Conservation (phyloP, 2,113 vertebrate genomes). For the Andinoacara biseriatus region DNA sequence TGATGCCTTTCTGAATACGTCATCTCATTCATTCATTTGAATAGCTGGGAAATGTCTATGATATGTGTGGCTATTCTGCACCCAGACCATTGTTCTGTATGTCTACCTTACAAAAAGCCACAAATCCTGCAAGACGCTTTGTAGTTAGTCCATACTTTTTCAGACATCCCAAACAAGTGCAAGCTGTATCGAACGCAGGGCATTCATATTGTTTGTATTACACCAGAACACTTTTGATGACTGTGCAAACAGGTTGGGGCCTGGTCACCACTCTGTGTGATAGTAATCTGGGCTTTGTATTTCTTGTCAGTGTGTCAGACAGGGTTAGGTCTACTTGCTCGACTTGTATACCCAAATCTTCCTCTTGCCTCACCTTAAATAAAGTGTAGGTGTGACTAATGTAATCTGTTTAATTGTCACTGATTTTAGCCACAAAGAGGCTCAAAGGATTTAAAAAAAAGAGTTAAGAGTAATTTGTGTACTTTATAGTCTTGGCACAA, state of each 20-base stretch:
- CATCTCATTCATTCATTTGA: not conserved
- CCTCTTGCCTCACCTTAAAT: not conserved
- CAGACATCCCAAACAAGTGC: not conserved
- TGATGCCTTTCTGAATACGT: too few species aligned
- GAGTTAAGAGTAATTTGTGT: not conserved
- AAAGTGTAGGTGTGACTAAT: not conserved
- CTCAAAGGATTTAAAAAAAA: not conserved
- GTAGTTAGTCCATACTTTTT: not conserved
- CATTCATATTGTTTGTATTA: not conserved
- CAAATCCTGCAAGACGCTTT: not conserved
- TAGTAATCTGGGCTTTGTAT: conserved; percentile 36
- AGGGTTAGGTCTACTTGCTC: conserved; percentile 17
- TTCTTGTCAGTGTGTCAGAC: not conserved
- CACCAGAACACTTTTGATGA: not conserved
- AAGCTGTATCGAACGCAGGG: not conserved
- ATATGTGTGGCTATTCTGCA: not conserved
- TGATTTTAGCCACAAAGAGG: not conserved
- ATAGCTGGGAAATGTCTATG: not conserved
- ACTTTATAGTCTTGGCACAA: not conserved
- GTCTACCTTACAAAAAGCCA: not conserved
- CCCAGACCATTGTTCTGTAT: not conserved
- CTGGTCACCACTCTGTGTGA: not conserved
- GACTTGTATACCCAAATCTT: not conserved
- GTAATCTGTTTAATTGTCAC: not conserved
- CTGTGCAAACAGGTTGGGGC: conserved; percentile 55